Conservation (phyloP, 2,888 invertebrate genomes). For the Physocephala rufipes region DNA sequence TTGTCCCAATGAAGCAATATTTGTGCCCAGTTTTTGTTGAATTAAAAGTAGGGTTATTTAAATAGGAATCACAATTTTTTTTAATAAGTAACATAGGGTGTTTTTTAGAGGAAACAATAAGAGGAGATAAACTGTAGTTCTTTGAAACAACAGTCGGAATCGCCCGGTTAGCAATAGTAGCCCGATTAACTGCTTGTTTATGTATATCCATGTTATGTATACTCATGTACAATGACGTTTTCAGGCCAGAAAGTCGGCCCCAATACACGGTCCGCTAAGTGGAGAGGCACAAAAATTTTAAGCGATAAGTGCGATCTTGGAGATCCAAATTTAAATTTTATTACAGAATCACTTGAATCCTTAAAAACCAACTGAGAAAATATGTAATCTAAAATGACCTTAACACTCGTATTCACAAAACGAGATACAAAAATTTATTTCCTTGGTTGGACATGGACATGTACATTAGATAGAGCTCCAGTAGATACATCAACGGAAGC, state of each 20-base stretch:
- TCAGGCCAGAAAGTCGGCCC: neutral
- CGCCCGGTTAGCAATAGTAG: neutral
- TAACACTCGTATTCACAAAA: too few species aligned
- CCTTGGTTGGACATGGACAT: neutral
- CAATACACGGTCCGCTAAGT: neutral
- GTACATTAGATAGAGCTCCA: conserved; percentile 46
- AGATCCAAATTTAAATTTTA: too few species aligned
- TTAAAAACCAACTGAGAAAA: too few species aligned
- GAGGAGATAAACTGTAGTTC: too few species aligned
- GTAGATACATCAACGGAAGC: conserved; percentile 56
- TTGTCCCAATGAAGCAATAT: neutral
- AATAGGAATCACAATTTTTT: neutral
- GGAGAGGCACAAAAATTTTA: neutral
- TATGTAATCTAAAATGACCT: too few species aligned
- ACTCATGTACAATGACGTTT: conserved; percentile 3
- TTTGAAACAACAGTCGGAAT: too few species aligned
- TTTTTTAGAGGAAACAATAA: neutral
- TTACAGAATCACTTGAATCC: conserved; percentile 1
- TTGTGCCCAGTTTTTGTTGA: neutral
- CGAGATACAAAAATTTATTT: too few species aligned
- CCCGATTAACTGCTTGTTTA: too few species aligned
- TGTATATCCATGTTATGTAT: too few species aligned
- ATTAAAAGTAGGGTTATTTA: neutral
- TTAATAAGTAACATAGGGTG: neutral
- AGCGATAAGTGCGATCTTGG: neutral